Evolutionary conservation across 1,140 invertebrate genomes (phyloP), one percentile per base, ranked within the genome.

Genomic region (Drosophila serrata): DNA sequence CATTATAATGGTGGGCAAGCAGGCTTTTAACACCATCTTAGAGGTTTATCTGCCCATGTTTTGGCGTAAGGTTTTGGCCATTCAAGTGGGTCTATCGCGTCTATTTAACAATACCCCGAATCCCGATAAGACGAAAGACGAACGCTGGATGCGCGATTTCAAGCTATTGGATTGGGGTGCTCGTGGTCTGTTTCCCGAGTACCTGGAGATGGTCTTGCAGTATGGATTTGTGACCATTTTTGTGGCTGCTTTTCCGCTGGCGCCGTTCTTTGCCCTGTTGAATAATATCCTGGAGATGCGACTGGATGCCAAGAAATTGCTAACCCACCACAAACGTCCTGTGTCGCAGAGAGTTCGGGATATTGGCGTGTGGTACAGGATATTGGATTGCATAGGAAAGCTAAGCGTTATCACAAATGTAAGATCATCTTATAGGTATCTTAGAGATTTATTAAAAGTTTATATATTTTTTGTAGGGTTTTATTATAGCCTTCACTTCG

Each of bases 401-500:
- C 93, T 99, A 42, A 97, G 98, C 51, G 96, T 99, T 13, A 96
- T 99, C 19, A 98, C 97, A 45, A 99, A 99, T 94, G 98, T 98
- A 93, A 96, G 95, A 94, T 43, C 12, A 6, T 11, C 0, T 2
- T 2, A 3, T 3, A 1, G 2, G n/a, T 0, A 12, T 12, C 3
- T 11, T 24, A 11, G 0, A 0, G n/a, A n/a, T 39, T 22, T 13
- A 11, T 31, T 15, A 39, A 6, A 49, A 48, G n/a, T 49, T 27
- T 9, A 6, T n/a, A 13, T 27, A 0, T 15, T 7, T 9, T 37
- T 40, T 87, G 64, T 94, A 99, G 98, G 99, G 97, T 53, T 98
- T 99, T 86, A 98, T 99, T 55, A 99, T 99, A 90, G 99, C 99
- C 39, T 99, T 99, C 93, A 99, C 99, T 4, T 99, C 98, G 0